Evolutionary conservation across 2,888 invertebrate species (phyloP), one percentile per base, ranked within the genome.

Genomic region (Tiphia femorata): DNA sequence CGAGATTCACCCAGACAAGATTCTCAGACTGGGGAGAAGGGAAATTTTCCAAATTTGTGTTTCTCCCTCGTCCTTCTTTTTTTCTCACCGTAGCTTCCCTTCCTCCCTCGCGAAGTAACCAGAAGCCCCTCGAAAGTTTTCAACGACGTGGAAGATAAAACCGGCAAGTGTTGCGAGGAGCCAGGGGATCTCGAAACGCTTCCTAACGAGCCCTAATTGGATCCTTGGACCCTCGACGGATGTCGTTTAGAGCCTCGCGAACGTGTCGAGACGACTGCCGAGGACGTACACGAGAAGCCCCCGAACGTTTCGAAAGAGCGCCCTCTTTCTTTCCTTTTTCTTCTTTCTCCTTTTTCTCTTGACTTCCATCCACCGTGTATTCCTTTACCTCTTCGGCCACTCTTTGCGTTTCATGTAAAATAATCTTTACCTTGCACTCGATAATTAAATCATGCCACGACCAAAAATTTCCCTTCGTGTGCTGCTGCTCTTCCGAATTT

Each of bases 151-250:
- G n/a, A n/a, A n/a, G n/a, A n/a, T n/a, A n/a, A n/a, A n/a, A n/a
- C n/a, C n/a, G n/a, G n/a, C n/a, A n/a, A n/a, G n/a, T n/a, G n/a
- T n/a, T n/a, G n/a, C n/a, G n/a, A n/a, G n/a, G n/a, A n/a, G n/a
- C n/a, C n/a, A 33, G 59, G 49, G 44, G 38, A 49, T 49, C 49
- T 52, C 64, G 57, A 59, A 67, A 54, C n/a, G 21, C 48, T 58
- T 54, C 61, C 62, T 72, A 75, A 76, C 68, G 67, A 75, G 66
- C 64, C 58, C 69, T 72, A 76, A 76, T 76, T 76, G 70, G 62
- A 62, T 66, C 56, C 73, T 70, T 48, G 56, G 62, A 55, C 59
- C 51, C 54, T 59, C 44, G 53, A 21, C 41, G 56, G 27, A 49
- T 58, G 52, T 61, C 57, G 57, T 59, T 70, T 56, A 58, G 47